Conservation (phyloP, 2,888 invertebrate genomes). For the Terebella lapidaria region DNA sequence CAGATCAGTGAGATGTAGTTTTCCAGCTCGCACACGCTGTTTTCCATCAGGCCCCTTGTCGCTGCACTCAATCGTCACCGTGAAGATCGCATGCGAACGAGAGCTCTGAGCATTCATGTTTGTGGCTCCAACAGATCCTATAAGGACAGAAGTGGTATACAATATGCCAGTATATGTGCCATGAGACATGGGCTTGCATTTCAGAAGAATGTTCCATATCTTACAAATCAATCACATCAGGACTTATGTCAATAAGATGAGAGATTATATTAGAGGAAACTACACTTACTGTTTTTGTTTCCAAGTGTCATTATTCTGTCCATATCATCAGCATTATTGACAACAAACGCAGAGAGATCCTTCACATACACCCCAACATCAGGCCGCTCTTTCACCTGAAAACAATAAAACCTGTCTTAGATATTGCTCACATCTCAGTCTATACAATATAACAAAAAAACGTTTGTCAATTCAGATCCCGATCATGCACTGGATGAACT, state of each 20-base stretch:
- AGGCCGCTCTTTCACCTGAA: constrained; percentile 77
- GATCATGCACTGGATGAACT: no score
- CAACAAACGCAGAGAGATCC: constrained; percentile 94
- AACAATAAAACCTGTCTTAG: no score
- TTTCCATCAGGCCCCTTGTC: constrained; percentile 74
- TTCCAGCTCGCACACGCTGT: constrained; percentile 89
- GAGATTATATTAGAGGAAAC: no score
- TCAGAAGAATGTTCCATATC: no score
- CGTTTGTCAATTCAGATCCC: no score
- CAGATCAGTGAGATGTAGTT: constrained; percentile 93
- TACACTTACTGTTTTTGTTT: constrained; percentile 87
- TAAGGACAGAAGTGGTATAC: no score
- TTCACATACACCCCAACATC: constrained; percentile 98
- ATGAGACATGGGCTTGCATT: no score
- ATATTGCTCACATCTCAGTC: no score
- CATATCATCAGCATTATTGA: constrained; percentile 91
- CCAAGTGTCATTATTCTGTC: constrained; percentile 93
- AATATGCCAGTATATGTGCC: no score
- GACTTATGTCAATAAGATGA: no score
- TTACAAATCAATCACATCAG: no score
- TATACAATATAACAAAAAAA: no score
- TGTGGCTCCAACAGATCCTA: constrained; percentile 66
- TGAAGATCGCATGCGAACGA: constrained; percentile 96
- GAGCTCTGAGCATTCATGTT: constrained; percentile 97
- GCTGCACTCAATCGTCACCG: constrained; percentile 94